These are phyloP conservation scores for Peromyscus polionotus DNA, from an alignment of 2,113 vertebrate genomes.

Conservation along the genomic window DNA sequence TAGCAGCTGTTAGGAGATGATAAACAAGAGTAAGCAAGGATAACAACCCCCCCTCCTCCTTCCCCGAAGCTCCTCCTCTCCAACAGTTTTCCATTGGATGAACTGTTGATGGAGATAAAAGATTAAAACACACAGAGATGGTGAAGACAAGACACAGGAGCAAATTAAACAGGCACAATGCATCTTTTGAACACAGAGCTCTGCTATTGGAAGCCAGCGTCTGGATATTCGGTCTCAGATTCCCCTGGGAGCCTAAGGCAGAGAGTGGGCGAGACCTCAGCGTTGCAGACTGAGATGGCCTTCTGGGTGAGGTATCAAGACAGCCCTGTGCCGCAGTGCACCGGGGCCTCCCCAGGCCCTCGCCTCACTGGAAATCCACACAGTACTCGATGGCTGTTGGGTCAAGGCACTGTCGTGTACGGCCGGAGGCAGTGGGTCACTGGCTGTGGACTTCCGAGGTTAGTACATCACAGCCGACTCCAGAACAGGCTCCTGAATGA, in stretches of 20 bases:
- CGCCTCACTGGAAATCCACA: conserved; percentile 85
- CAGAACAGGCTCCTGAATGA: conserved; percentile 88
- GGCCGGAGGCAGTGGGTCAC: conserved; percentile 91
- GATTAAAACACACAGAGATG: conserved; percentile 69
- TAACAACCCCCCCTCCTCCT: not conserved
- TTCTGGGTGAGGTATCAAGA: conserved; percentile 88
- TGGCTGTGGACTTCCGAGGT: conserved; percentile 89
- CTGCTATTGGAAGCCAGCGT: conserved; percentile 85
- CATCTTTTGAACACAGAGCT: conserved; percentile 83
- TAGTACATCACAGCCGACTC: conserved; percentile 91
- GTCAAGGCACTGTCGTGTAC: conserved; percentile 97
- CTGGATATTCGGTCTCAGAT: conserved; percentile 82
- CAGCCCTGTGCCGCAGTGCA: conserved; percentile 85
- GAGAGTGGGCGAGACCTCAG: conserved; percentile 85
- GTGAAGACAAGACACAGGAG: conserved; percentile 87
- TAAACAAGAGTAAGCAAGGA: conserved; percentile 48
- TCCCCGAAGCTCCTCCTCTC: not conserved
- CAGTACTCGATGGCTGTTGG: conserved; percentile 89
- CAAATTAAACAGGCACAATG: conserved; percentile 87
- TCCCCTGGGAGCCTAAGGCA: conserved; percentile 89
- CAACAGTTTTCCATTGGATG: not conserved
- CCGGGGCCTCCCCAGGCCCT: conserved; percentile 86
- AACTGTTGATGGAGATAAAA: conserved; percentile 57
- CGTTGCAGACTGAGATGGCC: conserved; percentile 85
- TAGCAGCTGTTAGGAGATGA: conserved; percentile 66